Evolutionary conservation across 2,888 invertebrate genomes (phyloP), one percentile per base, ranked within the genome.

Genomic region (Pristionchus exspectatus): DNA sequence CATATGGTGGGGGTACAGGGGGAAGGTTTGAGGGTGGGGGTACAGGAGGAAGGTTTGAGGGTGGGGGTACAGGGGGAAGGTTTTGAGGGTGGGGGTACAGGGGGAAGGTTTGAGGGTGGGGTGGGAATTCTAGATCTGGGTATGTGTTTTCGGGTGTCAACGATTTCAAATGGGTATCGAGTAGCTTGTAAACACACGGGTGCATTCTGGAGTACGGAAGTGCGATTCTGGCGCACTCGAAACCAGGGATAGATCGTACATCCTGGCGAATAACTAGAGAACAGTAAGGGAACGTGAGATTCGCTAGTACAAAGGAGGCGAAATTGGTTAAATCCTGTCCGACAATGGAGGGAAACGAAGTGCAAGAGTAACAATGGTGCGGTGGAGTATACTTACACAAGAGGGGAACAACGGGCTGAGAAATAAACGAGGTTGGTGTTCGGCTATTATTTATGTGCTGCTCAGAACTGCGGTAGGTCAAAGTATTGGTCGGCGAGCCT

Each of bases 391-490:
- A 74, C 30, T 33, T 33, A 74, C 30, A 74, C 33, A 83, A 74
- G 74, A 24, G 38, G 54, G 9, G n/a, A n/a, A 24, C n/a, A 56
- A 83, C 16, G 10, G 83, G 50, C 56, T 38, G 74, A 74, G 74
- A 16, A 38, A 74, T 38, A 74, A 38, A 74, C 33, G 74, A 38
- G 38, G 74, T 38, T 30, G 74, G 74, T 21, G 30, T 27, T 2
- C 27, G 72, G 30, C 33, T 74, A 33, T 33, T 74, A 5, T 2
- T 14, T 33, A 2, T 3, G 16, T 7, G 74, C 74, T 74, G 16
- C 33, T 85, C 16, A 85, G 59, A 59, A 59, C 84, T 85, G 84
- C 21, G 84, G 84, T 38, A 85, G 84, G 59, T 85, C 84, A 85
- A 85, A 85, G 84, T 85, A 85, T 30, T 85, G 59, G 27, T 85